Percentiles rank a stretch among this genome's conserved stretches.
Conservation (phyloP, 2,113 vertebrate genomes). For the Psilopsiagon aymara region DNA sequence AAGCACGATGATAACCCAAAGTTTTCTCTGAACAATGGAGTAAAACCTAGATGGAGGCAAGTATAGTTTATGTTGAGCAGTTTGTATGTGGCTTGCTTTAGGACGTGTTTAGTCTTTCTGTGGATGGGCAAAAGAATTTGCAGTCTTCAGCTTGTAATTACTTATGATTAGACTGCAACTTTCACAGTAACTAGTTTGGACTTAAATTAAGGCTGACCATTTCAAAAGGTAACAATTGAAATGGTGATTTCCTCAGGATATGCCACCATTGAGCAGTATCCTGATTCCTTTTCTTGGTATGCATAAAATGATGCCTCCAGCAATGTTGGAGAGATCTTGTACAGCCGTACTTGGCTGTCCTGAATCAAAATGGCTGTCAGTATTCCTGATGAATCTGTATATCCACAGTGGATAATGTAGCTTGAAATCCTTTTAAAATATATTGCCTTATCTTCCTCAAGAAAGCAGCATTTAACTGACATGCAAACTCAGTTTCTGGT, state of each 20-base stretch:
- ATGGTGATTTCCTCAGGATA: background rate
- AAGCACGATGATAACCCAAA: background rate
- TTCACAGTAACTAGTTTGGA: background rate
- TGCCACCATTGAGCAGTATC: background rate
- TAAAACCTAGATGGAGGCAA: background rate
- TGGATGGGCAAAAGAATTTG: background rate
- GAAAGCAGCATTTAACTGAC: background rate
- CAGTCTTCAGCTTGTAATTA: background rate
- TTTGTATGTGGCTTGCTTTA: background rate
- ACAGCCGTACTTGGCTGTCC: background rate
- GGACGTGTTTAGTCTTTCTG: background rate
- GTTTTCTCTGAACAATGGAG: slow-evolving; percentile 18
- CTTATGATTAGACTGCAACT: background rate
- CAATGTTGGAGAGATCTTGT: background rate
- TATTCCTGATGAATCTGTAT: background rate
- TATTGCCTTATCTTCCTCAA: background rate
- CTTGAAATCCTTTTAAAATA: background rate
- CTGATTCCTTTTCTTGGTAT: background rate
- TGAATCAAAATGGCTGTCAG: background rate
- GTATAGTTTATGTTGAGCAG: background rate
- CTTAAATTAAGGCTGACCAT: background rate
- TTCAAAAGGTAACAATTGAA: background rate
- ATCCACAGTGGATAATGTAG: background rate
- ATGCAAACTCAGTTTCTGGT: background rate
- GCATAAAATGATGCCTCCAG: background rate